Percentiles rank a stretch among this genome's conserved stretches.
These are phyloP conservation scores for human DNA, from an alignment of 2,113 vertebrate species.

Conservation along the genomic window GRCh38 chr3:164041501-164042000, in stretches of 20 bases:
- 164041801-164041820: fast-evolving
- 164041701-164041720: background rate
- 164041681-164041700: background rate
- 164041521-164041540: background rate
- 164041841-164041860: background rate
- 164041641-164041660: background rate
- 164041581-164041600: background rate
- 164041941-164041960: background rate
- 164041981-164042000: background rate
- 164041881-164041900: background rate
- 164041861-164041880: background rate
- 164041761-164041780: background rate
- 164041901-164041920: background rate
- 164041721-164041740: background rate
- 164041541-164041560: background rate
- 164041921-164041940: too few relatives aligned
- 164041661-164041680: background rate
- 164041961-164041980: background rate
- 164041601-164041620: background rate
- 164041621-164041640: background rate
- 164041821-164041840: background rate
- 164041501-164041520: background rate
- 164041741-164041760: background rate
- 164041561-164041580: background rate
- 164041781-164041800: background rate